A percentile compares a stretch with the other conserved stretches of the same genome.
Conservation (phyloP, 2,888 invertebrate genomes). For the Cryptus armator region DNA sequence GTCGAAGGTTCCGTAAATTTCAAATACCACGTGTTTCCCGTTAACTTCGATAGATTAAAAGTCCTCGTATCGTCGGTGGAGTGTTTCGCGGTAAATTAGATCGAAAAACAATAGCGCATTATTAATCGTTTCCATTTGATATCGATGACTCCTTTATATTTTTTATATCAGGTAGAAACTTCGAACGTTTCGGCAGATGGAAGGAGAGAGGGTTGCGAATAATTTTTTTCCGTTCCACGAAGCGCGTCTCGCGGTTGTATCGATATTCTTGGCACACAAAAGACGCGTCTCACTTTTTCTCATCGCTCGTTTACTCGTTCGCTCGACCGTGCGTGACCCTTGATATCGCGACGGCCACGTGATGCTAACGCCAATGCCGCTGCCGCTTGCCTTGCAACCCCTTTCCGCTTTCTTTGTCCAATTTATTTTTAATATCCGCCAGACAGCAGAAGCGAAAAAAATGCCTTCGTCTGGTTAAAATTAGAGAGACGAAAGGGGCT, state of each 20-base stretch:
- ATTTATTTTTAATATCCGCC: slow-evolving; percentile 81
- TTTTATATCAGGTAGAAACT: background rate
- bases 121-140: slow-evolving; percentile 15
- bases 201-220: background rate
- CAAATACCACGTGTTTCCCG: slow-evolving; percentile 12
- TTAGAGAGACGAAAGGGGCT: slow-evolving; percentile 57
- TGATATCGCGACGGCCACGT: slow-evolving; percentile 58
- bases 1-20: slow-evolving; percentile 43
- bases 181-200: background rate
- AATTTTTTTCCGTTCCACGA: slow-evolving; percentile 10
- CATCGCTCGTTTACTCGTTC: slow-evolving; percentile 40
- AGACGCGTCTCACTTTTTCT: slow-evolving; percentile 7
- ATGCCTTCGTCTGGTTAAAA: slow-evolving; percentile 69
- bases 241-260: background rate
- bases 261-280: slow-evolving; percentile 50
- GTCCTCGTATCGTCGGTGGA: background rate
- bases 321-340: slow-evolving; percentile 63
- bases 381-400: slow-evolving; percentile 40
- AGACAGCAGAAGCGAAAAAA: slow-evolving; percentile 75
- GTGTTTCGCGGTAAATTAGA: background rate
- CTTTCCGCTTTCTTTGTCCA: slow-evolving; percentile 74
- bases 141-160: background rate
- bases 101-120: slow-evolving; percentile 30
- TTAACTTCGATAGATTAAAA: slow-evolving; percentile 26
- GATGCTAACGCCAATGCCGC: slow-evolving; percentile 12